Base-by-base conservation (phyloP, 2,888 invertebrate species). In the Cosmia pyralina region DNA sequence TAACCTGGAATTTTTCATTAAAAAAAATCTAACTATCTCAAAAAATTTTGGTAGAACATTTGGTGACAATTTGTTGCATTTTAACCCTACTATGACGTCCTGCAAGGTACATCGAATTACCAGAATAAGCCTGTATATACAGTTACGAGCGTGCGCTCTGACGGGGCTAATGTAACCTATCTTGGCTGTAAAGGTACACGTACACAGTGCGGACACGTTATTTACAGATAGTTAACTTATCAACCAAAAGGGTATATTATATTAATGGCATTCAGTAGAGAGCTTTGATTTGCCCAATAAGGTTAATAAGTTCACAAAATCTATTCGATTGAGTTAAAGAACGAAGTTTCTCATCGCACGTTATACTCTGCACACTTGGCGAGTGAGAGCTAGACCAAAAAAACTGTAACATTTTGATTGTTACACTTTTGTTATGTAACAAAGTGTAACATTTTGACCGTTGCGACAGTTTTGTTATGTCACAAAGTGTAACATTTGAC, bases 201-300 rank as follows among this genome's bases (percentile, higher is more conserved):
- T 28, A 17, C 44, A 10, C 13, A 34, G 34, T 34, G 8, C 8
- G 13, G 8, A n/a, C 48, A 63, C 4, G 5, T 48, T 8, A 53
- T 41, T 70, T 17, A 11, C 2, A n/a, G 6, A 46, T 2, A 48
- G n/a, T 15, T 38, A 13, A 64, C 57, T 48, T 79, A 67, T 58
- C n/a, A 64, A 62, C 63, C 22, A 17, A 53, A 17, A 53, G 79
- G 73, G 52, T 52, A 15, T 67, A 62, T 11, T 67, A 62, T 1
- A 15, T 52, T 41, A 58, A 64, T 79, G 74, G 53, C 38, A 46
- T 64, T 0, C 1, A 64, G 7, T 77, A 77, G 74, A 77, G 79
- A 77, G 77, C 77, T 55, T 59, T 22, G 48, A 38, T 53, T 50
- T 64, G n/a, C 57, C 79, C 63, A 38, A 7, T 10, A 1, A 38